Evolutionary conservation across 1,140 invertebrate species (phyloP), one percentile per base, ranked within the genome.

Genomic region (Maniola jurtina): DNA sequence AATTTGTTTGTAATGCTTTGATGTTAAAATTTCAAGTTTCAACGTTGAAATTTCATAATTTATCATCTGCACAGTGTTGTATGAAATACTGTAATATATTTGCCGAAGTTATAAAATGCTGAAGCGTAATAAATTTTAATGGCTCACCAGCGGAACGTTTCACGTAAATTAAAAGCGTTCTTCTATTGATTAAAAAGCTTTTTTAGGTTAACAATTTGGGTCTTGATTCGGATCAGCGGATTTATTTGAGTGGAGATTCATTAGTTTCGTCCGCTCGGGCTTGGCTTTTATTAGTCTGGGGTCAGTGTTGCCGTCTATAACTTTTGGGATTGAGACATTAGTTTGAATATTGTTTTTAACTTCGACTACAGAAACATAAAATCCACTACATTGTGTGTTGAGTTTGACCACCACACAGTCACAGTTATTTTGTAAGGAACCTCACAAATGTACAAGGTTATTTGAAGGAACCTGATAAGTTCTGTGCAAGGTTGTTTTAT

Each of bases 141-240:
- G 57, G 42, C 48, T 64, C 52, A 47, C 63, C 48, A 59, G 52
- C 57, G 45, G 48, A 61, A 64, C 58, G 47, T 61, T 69, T 59
- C 52, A 68, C 56, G 47, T 55, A 66, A 66, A 66, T 72, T 66
- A 65, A 65, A 66, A 58, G 57, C 60, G 54, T 58, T 61, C 42
- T 68, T 14, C 36, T 61, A 59, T 64, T 57, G 48, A 62, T 57
- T 72, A 72, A 72, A 71, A 66, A 66, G 42, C 47, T 64, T 68
- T 59, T 68, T 63, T 68, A 68, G 69, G 59, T 68, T 71, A 66
- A 71, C 72, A 66, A 66, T 71, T 73, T 68, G 64, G 57, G 59
- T 65, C 61, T 75, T 72, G 64, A 70, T 70, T 66, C 61, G 73
- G 68, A 71, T 75, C 71, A 66, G 63, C 38, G 64, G 59, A 66